Evolutionary conservation across 2,113 vertebrate species (phyloP).

Genomic region (Saiga tatarica): DNA sequence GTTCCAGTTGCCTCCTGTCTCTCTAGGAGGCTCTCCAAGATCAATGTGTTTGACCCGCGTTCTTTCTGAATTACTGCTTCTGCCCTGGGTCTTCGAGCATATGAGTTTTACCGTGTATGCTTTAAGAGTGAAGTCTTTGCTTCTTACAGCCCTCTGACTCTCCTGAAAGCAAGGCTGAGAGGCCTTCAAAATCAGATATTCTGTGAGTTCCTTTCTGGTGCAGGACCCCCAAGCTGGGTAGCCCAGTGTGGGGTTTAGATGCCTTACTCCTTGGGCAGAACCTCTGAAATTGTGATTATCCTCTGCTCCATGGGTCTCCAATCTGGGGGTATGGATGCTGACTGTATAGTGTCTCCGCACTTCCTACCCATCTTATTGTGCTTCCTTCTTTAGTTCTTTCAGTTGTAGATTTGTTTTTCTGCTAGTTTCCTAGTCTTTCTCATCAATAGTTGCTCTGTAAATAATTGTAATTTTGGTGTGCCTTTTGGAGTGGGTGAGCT

Average conservation of each 20-base stretch:
- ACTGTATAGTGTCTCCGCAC: not conserved
- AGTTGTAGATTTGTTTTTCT: not conserved
- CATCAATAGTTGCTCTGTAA: not conserved
- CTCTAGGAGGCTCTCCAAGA: not conserved
- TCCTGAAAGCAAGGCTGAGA: not conserved
- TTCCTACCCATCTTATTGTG: not conserved
- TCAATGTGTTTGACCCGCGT: not conserved
- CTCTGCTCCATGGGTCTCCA: not conserved
- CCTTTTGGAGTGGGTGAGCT: not conserved
- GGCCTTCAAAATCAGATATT: not conserved
- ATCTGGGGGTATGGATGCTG: not conserved
- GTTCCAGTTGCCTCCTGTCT: not conserved
- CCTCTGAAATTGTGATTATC: not conserved
- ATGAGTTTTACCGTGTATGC: not conserved
- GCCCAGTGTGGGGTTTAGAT: not conserved
- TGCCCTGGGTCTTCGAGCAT: not conserved
- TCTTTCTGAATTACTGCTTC: not conserved
- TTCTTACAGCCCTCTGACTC: not conserved
- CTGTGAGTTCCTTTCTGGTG: not conserved
- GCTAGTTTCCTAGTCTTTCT: not conserved
- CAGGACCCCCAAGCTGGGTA: not conserved
- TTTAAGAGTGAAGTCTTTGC: not conserved
- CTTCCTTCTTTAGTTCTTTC: not conserved
- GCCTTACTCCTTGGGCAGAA: not conserved
- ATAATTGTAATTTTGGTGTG: not conserved